Base-by-base conservation (phyloP, 2,797 vertebrate species). In the Peromyscus aztecus region DNA sequence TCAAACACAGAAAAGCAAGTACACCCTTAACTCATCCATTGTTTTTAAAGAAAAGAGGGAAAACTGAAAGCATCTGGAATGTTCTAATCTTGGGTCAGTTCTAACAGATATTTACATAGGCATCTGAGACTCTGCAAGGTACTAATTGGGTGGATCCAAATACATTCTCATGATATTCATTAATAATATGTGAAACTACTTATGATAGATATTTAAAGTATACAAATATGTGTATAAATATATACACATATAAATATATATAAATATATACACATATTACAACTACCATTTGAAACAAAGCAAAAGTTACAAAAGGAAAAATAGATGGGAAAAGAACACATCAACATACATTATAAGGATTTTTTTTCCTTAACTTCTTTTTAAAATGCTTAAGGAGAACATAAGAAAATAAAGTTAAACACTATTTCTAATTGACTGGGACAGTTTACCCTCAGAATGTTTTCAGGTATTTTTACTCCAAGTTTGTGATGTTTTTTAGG, bases 401-500 rank as follows among this genome's bases (percentile, higher is more conserved):
- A 4, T 57, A 80, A 96, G 67, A 90, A 92, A 90, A 82, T 73
- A 85, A 94, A 88, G 55, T 83, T 89, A 90, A 94, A 96, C 57
- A 6, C 1, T 94, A 27, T 89, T 67, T 67, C 69, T 90, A 83
- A 90, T 49, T 85, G 91, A 59, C 40, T 86, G 31, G 24, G 63
- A 59, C 3, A 49, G 9, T 85, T 91, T 93, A 59, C 27, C 40
- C 87, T 97, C 89, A 93, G 37, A 91, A 88, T 16, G 24, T 97
- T 95, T 87, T 52, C 59, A 43, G 31, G 34, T 91, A 80, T 90
- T 97, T 97, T 97, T 92, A 71, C 95, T 93, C 73, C 84, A 89
- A 95, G 52, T 91, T 63, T 93, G 65, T 91, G 97, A 95, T 96
- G 65, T 96, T 96, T 96, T 96, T 96, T 85, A 69, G 92, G 80